These are phyloP conservation scores for Dyspetes luteomarginatus DNA, from an alignment of 2,888 invertebrate species.

Conservation along the genomic window DNA sequence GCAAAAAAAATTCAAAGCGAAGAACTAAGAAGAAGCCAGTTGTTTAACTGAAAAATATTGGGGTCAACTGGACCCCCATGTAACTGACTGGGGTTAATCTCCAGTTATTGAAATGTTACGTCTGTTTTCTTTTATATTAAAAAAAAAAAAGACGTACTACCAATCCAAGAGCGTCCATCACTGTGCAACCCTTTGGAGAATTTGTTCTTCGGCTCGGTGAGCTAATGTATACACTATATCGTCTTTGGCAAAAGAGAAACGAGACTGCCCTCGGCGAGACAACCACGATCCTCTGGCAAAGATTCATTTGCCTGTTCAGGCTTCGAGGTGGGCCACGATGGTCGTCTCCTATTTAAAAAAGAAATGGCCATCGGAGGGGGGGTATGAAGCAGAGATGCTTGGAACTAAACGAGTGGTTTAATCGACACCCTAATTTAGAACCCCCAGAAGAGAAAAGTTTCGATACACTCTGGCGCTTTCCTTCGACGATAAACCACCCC, in stretches of 20 bases:
- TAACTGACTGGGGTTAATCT: too few species aligned
- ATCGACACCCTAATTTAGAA: constrained; percentile 69
- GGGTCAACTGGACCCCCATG: too few species aligned
- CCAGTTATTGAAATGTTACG: too few species aligned
- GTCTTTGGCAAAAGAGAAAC: constrained; percentile 60
- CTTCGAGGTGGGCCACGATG: constrained; percentile 15
- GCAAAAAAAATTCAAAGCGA: too few species aligned
- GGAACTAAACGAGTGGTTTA: constrained; percentile 67
- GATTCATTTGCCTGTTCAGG: constrained; percentile 66
- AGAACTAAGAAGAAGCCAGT: too few species aligned
- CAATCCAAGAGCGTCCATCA: too few species aligned
- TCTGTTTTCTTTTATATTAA: too few species aligned
- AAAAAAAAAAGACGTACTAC: too few species aligned
- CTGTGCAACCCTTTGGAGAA: background rate
- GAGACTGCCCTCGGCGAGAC: constrained; percentile 56
- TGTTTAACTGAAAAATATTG: too few species aligned
- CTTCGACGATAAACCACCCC: constrained; percentile 54
- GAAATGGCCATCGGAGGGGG: constrained; percentile 44
- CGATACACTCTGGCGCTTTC: constrained; percentile 59
- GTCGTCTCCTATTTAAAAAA: constrained; percentile 28
- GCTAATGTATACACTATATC: constrained; percentile 26
- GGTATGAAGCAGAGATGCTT: constrained; percentile 18
- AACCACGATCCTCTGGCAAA: constrained; percentile 61
- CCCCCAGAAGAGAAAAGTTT: constrained; percentile 49
- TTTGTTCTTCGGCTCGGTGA: background rate